A percentile compares a stretch with the other conserved stretches of the same genome.
phyloP scores from a whole-genome alignment of 2,113 vertebrate species.

The Dicaeum eximium region DNA sequence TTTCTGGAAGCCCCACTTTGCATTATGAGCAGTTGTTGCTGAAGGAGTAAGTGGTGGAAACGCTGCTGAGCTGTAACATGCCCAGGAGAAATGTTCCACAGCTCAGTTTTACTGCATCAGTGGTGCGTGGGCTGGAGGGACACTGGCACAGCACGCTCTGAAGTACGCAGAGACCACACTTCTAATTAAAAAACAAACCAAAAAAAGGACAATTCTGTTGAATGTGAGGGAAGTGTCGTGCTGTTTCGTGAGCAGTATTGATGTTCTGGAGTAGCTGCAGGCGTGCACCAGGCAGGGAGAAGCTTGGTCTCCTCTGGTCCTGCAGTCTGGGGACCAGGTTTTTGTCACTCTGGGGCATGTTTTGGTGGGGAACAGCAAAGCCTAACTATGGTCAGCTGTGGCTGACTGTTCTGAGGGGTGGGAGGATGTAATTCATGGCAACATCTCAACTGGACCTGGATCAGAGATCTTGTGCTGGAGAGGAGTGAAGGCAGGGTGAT shows the following conservation, averaged over 20 bases:
- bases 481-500: not conserved
- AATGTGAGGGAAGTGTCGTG: not conserved
- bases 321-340: not conserved
- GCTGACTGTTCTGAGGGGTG: not conserved
- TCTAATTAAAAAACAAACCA: not conserved
- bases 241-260: not conserved
- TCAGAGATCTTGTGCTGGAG: not conserved
- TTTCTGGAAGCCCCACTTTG: not conserved
- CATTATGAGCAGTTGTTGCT: not conserved
- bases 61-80: not conserved
- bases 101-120: not conserved
- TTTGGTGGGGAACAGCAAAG: not conserved
- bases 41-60: not conserved
- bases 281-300: not conserved
- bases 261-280: not conserved
- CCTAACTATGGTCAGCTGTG: not conserved
- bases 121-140: not conserved
- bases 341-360: not conserved
- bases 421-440: not conserved
- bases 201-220: not conserved
- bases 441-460: accelerated
- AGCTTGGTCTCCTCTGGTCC: not conserved
- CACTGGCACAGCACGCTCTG: accelerated
- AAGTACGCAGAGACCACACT: not conserved
- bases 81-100: not conserved